Evolutionary conservation across 2,888 invertebrate species (phyloP), one percentile per base, ranked within the genome.

Genomic region (Hemicrepidius hirtus): DNA sequence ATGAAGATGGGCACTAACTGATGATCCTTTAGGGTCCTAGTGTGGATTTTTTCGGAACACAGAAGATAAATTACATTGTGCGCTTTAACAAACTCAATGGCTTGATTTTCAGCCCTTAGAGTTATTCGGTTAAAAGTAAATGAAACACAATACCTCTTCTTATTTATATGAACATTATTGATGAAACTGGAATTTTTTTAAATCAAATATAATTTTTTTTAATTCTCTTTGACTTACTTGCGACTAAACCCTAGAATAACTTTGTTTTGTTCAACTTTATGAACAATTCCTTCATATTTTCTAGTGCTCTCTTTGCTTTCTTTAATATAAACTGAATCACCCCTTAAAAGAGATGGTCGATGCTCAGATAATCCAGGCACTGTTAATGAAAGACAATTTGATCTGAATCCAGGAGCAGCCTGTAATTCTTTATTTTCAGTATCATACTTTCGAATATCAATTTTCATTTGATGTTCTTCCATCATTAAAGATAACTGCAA

Each of bases 311-410:
- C 20, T 49, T 40, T 59, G 37, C 68, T 70, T 60, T 75, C 74
- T 74, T 77, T 80, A 12, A 84, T 72, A 53, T 76, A 80, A 20
- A 85, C 81, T 18, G 76, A 73, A 74, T 86, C 85, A 55, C 82
- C 79, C 40, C 76, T 75, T 10, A 85, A 59, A 35, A 85, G 68
- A 18, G 85, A 85, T 0, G 86, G 86, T 21, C 85, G 78, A 18
- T 82, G 80, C 78, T 86, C 86, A 3, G 84, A 82, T 40, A 86
- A 75, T 18, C 83, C 84, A 35, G 85, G 83, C 20, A 86, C 84
- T 83, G 85, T 59, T 7, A 80, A 67, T 55, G 78, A 64, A n/a
- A 70, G 69, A 9, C 62, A 64, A 37, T 73, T 62, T 35, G 1
- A 16, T 49, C 10, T 9, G 3, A 12, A 49, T 3, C 40, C 40